Percentiles rank a stretch among this genome's conserved stretches.
phyloP scores from a whole-genome alignment of 2,888 invertebrate genomes.

The Leucania comma region DNA sequence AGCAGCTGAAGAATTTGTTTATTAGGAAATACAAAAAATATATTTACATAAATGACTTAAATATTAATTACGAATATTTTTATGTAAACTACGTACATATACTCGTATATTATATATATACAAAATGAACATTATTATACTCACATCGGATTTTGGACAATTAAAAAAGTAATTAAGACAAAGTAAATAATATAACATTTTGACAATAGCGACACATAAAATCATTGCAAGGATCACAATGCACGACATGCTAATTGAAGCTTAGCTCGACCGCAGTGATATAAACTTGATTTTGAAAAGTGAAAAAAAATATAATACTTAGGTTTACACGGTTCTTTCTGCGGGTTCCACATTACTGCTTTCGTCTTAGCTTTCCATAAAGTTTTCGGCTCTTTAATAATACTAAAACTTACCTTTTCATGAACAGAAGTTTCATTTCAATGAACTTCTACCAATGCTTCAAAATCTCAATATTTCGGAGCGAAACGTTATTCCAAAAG shows the following conservation, averaged over 20 bases:
- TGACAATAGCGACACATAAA: not conserved
- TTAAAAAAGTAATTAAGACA: no score
- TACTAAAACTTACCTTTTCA: conserved; percentile 41
- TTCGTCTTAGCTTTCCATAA: not conserved
- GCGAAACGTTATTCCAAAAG: conserved; percentile 27
- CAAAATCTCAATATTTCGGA: conserved; percentile 45
- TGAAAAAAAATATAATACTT: not conserved
- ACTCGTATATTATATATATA: no score
- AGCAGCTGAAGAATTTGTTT: no score
- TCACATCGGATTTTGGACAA: no score
- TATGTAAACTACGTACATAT: no score
- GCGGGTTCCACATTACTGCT: not conserved
- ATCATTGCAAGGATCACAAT: no score
- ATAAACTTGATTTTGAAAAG: not conserved
- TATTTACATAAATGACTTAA: no score
- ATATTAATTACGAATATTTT: no score
- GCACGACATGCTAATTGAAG: not conserved
- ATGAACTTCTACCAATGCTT: conserved; percentile 13
- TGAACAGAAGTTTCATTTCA: conserved; percentile 29
- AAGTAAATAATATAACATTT: not conserved
- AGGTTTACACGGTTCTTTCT: not conserved
- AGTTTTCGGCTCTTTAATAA: not conserved
- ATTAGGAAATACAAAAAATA: no score
- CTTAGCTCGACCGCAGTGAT: not conserved
- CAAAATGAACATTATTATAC: no score